Evolutionary conservation across 2,888 invertebrate genomes (phyloP), one percentile per base, ranked within the genome.

Genomic region (Drosophila aldrichi): DNA sequence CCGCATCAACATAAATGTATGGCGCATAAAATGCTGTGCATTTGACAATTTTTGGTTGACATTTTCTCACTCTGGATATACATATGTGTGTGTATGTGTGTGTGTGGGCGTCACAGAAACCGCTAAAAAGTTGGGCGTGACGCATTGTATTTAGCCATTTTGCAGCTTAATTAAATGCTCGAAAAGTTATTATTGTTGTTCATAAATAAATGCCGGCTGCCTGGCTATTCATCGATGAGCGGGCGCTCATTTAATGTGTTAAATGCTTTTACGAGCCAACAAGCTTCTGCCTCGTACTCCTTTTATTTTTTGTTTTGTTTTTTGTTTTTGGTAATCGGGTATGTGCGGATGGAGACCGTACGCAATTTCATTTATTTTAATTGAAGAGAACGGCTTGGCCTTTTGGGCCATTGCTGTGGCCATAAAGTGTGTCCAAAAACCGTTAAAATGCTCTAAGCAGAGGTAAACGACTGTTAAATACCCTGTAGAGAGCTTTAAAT

Each of bases 1-100:
- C 90, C 86, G 79, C 90, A 84, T 88, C 89, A 90, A 86, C 90
- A 86, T 88, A 90, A 90, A 84, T 84, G 84, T 85, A 67, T 84
- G 70, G 72, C 77, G 79, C 74, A 73, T 66, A 80, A 82, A 88
- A 81, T 81, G 76, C 71, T 79, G 82, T 84, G 84, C 88, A 84
- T 84, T 84, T 84, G 84, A 84, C 84, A 84, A 84, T 88, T 88
- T 84, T 82, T 43, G 88, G 84, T 83, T 83, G 85, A 82, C 79
- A 88, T 73, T 79, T 69, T 68, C 64, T 38, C 68, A 65, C 43
- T 56, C 38, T 22, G 29, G n/a, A 20, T 48, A 22, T 49, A 48
- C n/a, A n/a, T 57, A 22, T 67, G 43, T 32, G 54, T 49, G 51
- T 41, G 52, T 44, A 49, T 25, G 22, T 67, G 43, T 25, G 49